Base-by-base conservation (phyloP, 2,888 invertebrate species). In the Cistogaster globosa region DNA sequence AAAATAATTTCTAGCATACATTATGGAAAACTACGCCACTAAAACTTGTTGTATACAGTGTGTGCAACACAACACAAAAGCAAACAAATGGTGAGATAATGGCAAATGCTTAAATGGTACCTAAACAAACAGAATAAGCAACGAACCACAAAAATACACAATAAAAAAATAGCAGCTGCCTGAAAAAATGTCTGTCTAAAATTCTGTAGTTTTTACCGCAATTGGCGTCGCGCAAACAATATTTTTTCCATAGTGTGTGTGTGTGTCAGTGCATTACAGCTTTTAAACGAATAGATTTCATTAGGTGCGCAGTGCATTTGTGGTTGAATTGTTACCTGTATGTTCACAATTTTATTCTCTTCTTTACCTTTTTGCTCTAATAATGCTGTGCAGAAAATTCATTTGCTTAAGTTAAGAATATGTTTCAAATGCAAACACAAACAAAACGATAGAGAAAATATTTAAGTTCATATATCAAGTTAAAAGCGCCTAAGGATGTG, bases 71-170 rank as follows among this genome's bases (percentile, higher is more conserved):
- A 69, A 62, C 55, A 69, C 45, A 74, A 62, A 45, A 65, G 77
- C 78, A 82, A 82, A 82, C 75, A 85, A 82, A 79, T 85, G 85
- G 85, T 72, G 85, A 85, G 82, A 85, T 85, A 85, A 85, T 85
- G 26, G 74, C 78, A 79, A 75, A 78, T 85, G 82, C 82, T 67
- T 79, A 78, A 79, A 79, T 79, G 48, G 68, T 11, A 68, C 5
- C 69, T 55, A 53, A 77, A 62, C 55, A 81, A 81, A 81, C 81
- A 58, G 48, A 62, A 55, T 60, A 60, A 60, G 67, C 67, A 53
- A 63, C 20, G 55, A 20, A 26, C 26, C 26, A 58, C 68, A 26
- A 32, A 68, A 45, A 69, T 32, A 26, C 9, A 38, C 57, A 45
- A 42, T 8, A 6, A 65, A 45, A 18, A 38, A 45, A 60, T 20